These are phyloP conservation scores for Laterallus jamaicensis DNA, from an alignment of 2,113 vertebrate species.

Conservation along the genomic window DNA sequence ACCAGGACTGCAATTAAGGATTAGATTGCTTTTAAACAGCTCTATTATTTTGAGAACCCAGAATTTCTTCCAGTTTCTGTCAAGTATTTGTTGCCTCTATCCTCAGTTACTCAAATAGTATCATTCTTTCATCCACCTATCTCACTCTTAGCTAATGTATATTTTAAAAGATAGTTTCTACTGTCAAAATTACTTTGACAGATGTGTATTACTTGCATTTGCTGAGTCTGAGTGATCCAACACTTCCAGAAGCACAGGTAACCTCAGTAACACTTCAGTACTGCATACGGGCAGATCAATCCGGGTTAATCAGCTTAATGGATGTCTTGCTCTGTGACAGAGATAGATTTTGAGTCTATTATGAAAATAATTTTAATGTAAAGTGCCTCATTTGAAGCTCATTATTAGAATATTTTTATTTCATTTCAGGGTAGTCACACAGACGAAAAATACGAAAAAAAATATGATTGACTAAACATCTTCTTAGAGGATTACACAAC, in stretches of 20 bases:
- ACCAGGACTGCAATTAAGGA: background rate
- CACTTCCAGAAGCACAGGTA: background rate
- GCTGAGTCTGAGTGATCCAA: background rate
- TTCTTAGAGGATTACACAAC: background rate
- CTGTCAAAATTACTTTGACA: background rate
- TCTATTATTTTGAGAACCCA: background rate
- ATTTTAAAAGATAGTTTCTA: background rate
- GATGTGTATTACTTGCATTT: background rate
- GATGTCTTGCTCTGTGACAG: background rate
- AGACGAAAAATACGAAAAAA: background rate
- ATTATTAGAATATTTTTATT: background rate
- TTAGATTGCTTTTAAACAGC: background rate
- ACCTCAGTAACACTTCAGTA: background rate
- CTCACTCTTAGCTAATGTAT: background rate
- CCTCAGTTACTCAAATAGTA: background rate
- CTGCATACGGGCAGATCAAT: accelerated
- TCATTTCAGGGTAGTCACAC: background rate
- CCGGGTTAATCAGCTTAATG: background rate
- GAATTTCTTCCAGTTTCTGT: background rate
- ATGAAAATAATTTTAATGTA: background rate
- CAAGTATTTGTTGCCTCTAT: background rate
- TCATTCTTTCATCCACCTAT: background rate
- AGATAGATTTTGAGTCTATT: background rate
- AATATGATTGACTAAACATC: background rate
- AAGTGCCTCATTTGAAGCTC: background rate